Conservation (phyloP, 2,888 invertebrate species). For the Xylota sylvarum region DNA sequence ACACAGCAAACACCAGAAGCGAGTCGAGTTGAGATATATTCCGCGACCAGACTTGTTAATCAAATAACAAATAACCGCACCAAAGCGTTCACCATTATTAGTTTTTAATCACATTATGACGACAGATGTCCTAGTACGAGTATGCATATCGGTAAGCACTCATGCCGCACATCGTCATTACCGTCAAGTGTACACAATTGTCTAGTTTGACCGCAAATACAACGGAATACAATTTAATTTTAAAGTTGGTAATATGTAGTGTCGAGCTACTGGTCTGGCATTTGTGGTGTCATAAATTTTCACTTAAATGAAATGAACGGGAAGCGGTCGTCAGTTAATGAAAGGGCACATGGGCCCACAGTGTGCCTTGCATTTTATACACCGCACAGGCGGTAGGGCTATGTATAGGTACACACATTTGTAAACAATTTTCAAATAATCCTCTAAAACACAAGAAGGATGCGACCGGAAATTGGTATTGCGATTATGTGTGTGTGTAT, state of each 20-base stretch:
- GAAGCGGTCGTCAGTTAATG: not conserved
- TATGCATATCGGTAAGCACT: not conserved
- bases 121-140: not conserved
- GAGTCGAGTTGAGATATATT: not conserved
- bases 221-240: not conserved
- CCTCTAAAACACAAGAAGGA: not conserved
- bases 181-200: not conserved
- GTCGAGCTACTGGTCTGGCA: not conserved
- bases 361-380: not conserved
- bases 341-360: not conserved
- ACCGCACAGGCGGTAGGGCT: not conserved
- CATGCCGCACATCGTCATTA: not conserved
- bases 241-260: not conserved
- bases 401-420: not conserved
- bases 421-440: not conserved
- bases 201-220: not conserved
- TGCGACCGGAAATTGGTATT: not conserved
- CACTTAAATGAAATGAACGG: not conserved
- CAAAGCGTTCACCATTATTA: slow-evolving; percentile 45
- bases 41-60: slow-evolving; percentile 26
- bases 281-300: not conserved
- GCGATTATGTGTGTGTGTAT: too few species aligned
- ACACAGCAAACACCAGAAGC: not conserved
- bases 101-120: slow-evolving; percentile 19
- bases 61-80: slow-evolving; percentile 36